Conservation (phyloP, 2,888 invertebrate genomes). For the Teleogryllus oceanicus region DNA sequence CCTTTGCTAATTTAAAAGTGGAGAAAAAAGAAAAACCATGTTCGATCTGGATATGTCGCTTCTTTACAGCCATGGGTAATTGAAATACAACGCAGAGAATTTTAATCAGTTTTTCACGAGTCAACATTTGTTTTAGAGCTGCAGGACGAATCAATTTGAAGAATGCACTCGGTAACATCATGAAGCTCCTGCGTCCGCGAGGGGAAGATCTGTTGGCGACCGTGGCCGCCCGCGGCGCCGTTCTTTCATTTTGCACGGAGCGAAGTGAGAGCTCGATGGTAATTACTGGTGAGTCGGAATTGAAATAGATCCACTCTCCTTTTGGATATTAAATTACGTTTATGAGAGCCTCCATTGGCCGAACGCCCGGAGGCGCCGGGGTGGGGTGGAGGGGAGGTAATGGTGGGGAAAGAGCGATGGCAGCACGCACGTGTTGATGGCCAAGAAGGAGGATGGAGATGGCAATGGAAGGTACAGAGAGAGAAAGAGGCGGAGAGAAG, state of each 20-base stretch:
- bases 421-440: neutral
- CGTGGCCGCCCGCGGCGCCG: neutral
- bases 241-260: slow-evolving; percentile 18
- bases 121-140: too few relatives aligned
- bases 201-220: too few relatives aligned
- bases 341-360: neutral
- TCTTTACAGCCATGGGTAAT: too few relatives aligned
- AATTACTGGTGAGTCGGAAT: neutral
- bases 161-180: too few relatives aligned
- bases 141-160: too few relatives aligned
- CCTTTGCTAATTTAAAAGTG: too few relatives aligned
- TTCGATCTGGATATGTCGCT: too few relatives aligned
- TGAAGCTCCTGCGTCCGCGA: too few relatives aligned
- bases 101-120: too few relatives aligned
- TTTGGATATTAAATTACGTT: slow-evolving; percentile 7
- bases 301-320: slow-evolving; percentile 18
- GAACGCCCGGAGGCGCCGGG: neutral
- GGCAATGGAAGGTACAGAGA: neutral
- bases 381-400: neutral
- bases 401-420: neutral
- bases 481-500: neutral
- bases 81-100: too few relatives aligned
- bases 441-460: neutral
- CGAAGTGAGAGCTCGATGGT: neutral
- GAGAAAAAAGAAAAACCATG: too few relatives aligned